Conservation (phyloP, 2,797 vertebrate species). For the Acanthiza pusilla region DNA sequence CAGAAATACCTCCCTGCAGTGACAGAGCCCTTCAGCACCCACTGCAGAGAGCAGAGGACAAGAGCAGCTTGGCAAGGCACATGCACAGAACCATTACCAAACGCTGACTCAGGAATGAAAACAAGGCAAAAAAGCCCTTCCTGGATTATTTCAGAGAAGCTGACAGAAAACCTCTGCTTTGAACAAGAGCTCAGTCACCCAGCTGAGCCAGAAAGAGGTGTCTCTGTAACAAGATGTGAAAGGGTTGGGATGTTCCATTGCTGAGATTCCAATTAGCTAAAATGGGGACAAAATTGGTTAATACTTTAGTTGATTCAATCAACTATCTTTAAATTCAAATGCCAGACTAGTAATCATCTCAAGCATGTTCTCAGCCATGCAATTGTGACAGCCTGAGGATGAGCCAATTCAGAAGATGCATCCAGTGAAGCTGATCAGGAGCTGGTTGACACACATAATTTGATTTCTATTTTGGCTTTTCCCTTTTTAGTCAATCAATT, state of each 20-base stretch:
- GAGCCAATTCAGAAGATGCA: background rate
- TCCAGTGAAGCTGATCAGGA: background rate
- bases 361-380: background rate
- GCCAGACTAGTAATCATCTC: constrained; percentile 7
- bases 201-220: background rate
- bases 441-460: background rate
- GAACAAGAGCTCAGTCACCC: background rate
- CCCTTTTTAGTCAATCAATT: background rate
- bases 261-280: constrained; percentile 34
- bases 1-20: background rate
- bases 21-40: background rate
- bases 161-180: background rate
- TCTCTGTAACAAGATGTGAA: constrained; percentile 1
- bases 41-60: background rate
- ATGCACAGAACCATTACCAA: background rate
- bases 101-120: background rate
- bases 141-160: background rate
- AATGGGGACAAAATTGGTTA: constrained; percentile 43
- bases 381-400: background rate
- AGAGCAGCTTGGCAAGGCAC: background rate
- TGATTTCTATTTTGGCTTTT: constrained; percentile 1
- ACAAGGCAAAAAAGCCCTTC: background rate
- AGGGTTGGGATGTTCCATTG: constrained; percentile 22
- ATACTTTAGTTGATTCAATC: constrained; percentile 32
- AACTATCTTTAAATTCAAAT: constrained; percentile 3